A percentile compares a stretch with the other conserved stretches of the same genome.
These are phyloP conservation scores for Crocallis elinguaria DNA, from an alignment of 2,888 invertebrate species.

Conservation along the genomic window DNA sequence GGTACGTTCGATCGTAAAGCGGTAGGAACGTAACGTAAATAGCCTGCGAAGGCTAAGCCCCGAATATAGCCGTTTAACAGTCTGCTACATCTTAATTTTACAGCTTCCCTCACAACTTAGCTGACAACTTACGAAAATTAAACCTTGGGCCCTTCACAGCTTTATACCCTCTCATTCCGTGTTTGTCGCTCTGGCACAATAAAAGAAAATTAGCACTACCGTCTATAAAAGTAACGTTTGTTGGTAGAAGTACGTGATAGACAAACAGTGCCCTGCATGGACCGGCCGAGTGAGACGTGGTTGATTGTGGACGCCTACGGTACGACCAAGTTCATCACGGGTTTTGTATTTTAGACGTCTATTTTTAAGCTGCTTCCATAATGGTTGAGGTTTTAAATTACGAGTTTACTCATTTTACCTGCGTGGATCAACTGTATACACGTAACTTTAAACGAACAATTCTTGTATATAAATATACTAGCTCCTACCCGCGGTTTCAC, in stretches of 20 bases:
- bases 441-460: too few species aligned
- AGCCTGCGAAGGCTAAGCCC: constrained; percentile 12
- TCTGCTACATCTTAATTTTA: constrained; percentile 27
- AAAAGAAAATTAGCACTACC: constrained; percentile 34
- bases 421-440: too few species aligned
- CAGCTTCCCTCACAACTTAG: constrained; percentile 18
- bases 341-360: too few species aligned
- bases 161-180: constrained; percentile 24
- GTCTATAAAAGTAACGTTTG: constrained; percentile 23
- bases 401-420: too few species aligned
- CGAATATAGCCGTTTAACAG: constrained; percentile 23
- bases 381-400: too few species aligned
- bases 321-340: too few species aligned
- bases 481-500: too few species aligned
- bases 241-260: neutral
- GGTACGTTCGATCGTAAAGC: constrained; percentile 14
- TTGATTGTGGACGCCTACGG: too few species aligned
- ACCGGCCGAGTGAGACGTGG: too few species aligned
- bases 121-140: constrained; percentile 32
- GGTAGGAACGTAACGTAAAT: constrained; percentile 5
- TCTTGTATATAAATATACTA: too few species aligned
- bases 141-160: constrained; percentile 26
- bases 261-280: too few species aligned
- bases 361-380: too few species aligned
- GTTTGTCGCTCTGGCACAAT: constrained; percentile 26